Evolutionary conservation across 2,888 invertebrate genomes (phyloP).

Genomic region (Hemaris fuciformis): DNA sequence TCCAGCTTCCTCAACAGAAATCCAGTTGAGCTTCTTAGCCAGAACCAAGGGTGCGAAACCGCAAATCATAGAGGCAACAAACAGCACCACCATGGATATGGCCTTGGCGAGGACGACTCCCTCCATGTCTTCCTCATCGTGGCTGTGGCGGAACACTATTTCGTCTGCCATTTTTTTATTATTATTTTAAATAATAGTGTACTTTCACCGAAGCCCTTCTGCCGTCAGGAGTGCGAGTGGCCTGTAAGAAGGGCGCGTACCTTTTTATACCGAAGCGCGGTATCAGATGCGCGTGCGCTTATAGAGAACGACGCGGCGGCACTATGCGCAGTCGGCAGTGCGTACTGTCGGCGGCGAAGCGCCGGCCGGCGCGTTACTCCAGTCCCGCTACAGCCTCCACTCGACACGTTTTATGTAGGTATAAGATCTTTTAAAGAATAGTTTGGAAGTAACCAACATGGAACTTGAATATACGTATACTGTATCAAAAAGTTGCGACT

Average conservation of each 20-base stretch:
- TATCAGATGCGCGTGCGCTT: conserved; percentile 74
- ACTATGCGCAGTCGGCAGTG: too few species aligned
- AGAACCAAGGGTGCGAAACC: conserved; percentile 88
- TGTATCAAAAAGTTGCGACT: too few species aligned
- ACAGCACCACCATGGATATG: conserved; percentile 89
- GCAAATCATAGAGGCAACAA: conserved; percentile 87
- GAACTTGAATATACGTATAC: too few species aligned
- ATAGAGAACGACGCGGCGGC: conserved; percentile 53
- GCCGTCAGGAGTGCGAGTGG: conserved; percentile 38
- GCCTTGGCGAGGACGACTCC: conserved; percentile 86
- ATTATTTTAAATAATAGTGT: conserved; percentile 18
- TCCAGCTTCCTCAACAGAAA: conserved; percentile 69
- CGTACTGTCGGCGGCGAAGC: conserved; percentile 24
- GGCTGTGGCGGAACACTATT: conserved; percentile 33
- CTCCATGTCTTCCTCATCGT: conserved; percentile 48
- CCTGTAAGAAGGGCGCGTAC: conserved; percentile 41
- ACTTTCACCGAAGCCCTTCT: conserved; percentile 20
- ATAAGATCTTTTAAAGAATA: too few species aligned
- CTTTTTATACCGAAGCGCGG: conserved; percentile 59
- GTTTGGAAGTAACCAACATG: too few species aligned
- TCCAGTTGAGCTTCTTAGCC: conserved; percentile 84
- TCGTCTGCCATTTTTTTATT: conserved; percentile 40
- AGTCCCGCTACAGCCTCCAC: conserved; percentile 57
- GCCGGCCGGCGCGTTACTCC: conserved; percentile 50
- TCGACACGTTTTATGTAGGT: conserved; percentile 25